Percentiles rank a stretch among this genome's conserved stretches.
phyloP scores from a whole-genome alignment of 2,797 vertebrate species.

The Morelia viridis region DNA sequence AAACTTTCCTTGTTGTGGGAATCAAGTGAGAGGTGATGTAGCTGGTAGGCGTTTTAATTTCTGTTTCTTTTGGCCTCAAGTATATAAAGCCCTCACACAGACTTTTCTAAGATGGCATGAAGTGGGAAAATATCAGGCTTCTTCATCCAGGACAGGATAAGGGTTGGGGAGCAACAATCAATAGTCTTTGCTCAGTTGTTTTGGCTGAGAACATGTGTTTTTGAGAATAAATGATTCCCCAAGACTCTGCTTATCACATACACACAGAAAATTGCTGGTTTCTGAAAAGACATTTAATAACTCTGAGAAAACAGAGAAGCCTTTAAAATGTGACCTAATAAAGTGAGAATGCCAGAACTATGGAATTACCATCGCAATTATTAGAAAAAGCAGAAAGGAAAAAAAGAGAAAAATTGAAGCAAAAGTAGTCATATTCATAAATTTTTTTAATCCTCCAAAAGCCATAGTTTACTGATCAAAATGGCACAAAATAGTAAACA shows the following conservation, averaged over 20 bases:
- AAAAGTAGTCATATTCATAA: neutral
- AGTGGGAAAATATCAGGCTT: conserved; percentile 2
- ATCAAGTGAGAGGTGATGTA: neutral
- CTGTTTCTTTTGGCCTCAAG: neutral
- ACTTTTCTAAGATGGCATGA: neutral
- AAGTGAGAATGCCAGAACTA: neutral
- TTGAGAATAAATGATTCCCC: neutral
- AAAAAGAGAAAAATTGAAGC: neutral
- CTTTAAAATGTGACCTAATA: neutral
- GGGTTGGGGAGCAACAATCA: neutral
- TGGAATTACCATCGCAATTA: neutral
- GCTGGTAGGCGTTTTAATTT: neutral
- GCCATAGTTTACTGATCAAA: neutral
- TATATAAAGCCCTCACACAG: fast-evolving
- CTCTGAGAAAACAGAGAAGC: neutral
- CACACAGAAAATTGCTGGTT: neutral
- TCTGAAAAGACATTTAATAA: neutral
- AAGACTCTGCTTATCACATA: neutral
- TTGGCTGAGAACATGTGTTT: conserved; percentile 12
- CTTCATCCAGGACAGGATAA: neutral
- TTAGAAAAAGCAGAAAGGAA: neutral
- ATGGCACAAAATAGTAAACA: neutral
- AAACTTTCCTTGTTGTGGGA: conserved; percentile 3
- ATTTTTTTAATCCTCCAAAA: neutral
- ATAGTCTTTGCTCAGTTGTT: neutral